Evolutionary conservation across 2,797 vertebrate genomes (phyloP), one percentile per base, ranked within the genome.

Genomic region (Psittacula derbiana): DNA sequence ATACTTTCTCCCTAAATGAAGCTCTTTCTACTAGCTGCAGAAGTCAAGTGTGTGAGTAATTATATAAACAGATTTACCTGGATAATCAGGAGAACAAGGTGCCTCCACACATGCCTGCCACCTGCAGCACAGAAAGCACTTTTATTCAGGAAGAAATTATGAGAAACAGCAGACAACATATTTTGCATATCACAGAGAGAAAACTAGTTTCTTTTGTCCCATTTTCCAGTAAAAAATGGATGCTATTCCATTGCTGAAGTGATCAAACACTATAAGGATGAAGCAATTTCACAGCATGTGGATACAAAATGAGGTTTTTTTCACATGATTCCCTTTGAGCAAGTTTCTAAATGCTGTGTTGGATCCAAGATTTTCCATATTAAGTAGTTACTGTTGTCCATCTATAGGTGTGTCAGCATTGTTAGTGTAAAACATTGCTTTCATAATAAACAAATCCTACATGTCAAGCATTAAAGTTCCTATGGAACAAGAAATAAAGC

Each of bases 401-500:
- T 3, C 46, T n/a, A 2, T 3, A 66, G 50, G 6, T 8, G 78
- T 14, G 30, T 38, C 6, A 47, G 43, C 41, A 6, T 30, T 18
- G 55, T 71, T 46, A 64, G 43, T 19, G 12, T 4, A 71, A 64
- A 21, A 12, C 53, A 19, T 30, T 20, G 41, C 12, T 12, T 16
- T 10, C 2, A 10, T 4, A 31, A 38, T 23, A 19, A 36, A 57
- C 8, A 38, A 71, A 79, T 16, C 10, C 46, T 11, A 10, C 0
- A 0, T 3, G 19, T 7, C 16, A 31, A 83, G 18, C 4, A 5
- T n/a, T 28, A 5, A 17, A 52, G 5, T 46, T 57, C 13, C 28
- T 16, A 0, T 0, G 2, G 5, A 50, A 15, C 9, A 17, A 24
- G 33, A 38, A 3, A 5, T 1, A 38, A 80, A 89, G 21, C 10